Evolutionary conservation across 2,113 vertebrate genomes (phyloP), one percentile per base, ranked within the genome.

Genomic region (Thunnus thynnus): DNA sequence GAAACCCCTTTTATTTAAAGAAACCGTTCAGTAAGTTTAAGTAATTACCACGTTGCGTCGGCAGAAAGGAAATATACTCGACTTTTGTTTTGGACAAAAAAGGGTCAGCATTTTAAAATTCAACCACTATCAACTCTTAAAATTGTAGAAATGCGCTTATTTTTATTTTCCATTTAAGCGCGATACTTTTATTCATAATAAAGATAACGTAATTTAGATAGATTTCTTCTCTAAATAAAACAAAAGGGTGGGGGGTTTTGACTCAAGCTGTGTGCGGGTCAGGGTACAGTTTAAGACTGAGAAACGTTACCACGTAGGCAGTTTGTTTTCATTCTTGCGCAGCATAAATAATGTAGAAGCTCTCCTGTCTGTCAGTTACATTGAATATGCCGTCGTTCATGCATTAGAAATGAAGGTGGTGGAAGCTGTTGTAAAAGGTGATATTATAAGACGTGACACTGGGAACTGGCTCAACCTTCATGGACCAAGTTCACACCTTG

Each of bases 311-410:
- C 50, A 83, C 65, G 72, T 71, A 73, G 78, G 41, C 86, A 72
- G 76, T 92, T 90, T 92, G 90, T 92, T 93, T 93, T 88, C 84
- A 83, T 78, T 91, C 79, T 57, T 79, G 83, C 48, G 51, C 30
- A 58, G 36, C 67, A 92, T 94, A 69, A 95, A 94, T 95, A 92
- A 94, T 93, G 86, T 72, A 94, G 66, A 51, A 46, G 11, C 77
- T 81, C 72, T 81, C 55, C 88, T 90, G 92, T 91, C 91, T 93
- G 91, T 84, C 91, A 89, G 55, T 81, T 80, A 27, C 79, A 90
- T 89, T 90, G 74, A 84, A 86, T 83, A 88, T 80, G 85, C 83
- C 67, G 51, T 79, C 77, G 50, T 78, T 91, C 91, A 93, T 94
- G 80, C 89, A 94, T 92, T 92, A 86, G 72, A 80, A 76, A 93